Evolutionary conservation across 2,888 invertebrate genomes (phyloP).

Genomic region (Sphaerophoria rueppellii): DNA sequence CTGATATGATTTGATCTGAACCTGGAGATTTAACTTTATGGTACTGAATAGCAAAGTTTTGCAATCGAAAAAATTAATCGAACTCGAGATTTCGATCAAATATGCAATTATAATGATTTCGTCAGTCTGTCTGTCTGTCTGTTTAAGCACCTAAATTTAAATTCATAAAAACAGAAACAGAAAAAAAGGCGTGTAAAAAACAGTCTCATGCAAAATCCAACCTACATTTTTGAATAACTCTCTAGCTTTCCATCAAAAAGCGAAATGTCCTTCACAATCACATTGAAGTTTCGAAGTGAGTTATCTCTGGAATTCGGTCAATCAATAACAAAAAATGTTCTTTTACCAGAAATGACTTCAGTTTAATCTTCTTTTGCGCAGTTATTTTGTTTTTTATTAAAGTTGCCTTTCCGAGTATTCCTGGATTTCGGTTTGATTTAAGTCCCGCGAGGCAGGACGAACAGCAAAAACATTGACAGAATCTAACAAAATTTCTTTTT

Average conservation of each 20-base stretch:
- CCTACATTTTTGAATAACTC: no score
- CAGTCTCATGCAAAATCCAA: no score
- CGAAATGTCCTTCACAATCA: neutral
- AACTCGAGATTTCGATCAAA: no score
- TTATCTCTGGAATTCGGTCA: conserved; percentile 64
- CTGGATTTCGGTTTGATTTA: conserved; percentile 34
- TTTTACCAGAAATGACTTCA: conserved; percentile 55
- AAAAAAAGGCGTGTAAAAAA: no score
- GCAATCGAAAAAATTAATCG: no score
- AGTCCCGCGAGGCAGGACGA: conserved; percentile 60
- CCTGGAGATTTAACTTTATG: no score
- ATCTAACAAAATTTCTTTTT: conserved; percentile 51
- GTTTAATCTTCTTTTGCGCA: conserved; percentile 28
- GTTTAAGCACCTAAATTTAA: no score
- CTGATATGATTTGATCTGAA: no score
- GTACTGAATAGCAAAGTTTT: no score
- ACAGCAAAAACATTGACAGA: conserved; percentile 45
- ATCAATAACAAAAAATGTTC: conserved; percentile 60
- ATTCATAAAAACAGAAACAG: no score
- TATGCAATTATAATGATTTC: no score
- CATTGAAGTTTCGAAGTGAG: conserved; percentile 1
- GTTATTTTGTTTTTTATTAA: conserved; percentile 38
- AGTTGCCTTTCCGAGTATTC: conserved; percentile 30
- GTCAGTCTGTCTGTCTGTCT: no score
- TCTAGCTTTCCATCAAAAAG: neutral